Percentiles rank a stretch among this genome's conserved stretches.
phyloP scores from a whole-genome alignment of 2,888 invertebrate genomes.

The Drosophila buzzatii region DNA sequence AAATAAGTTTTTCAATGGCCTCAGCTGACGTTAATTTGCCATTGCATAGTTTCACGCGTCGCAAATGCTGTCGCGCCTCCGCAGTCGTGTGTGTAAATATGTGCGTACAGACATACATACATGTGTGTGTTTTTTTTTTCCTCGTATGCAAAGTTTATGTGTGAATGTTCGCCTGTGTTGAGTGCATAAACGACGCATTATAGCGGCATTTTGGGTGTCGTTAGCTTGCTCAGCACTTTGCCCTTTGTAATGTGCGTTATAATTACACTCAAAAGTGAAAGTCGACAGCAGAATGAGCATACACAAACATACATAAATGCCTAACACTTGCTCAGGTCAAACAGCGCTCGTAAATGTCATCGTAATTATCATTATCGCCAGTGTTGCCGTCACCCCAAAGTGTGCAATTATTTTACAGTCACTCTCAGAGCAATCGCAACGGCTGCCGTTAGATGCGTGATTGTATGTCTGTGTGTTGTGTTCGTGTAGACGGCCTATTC shows the following conservation, averaged over 20 bases:
- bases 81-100: slow-evolving; percentile 8
- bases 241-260: slow-evolving; percentile 23
- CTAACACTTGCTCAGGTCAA: slow-evolving; percentile 18
- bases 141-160: slow-evolving; percentile 16
- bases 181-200: slow-evolving; percentile 33
- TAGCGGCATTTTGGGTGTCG: slow-evolving; percentile 35
- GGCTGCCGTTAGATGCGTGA: slow-evolving; percentile 23
- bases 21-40: slow-evolving; percentile 21
- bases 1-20: slow-evolving; percentile 39
- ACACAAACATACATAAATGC: not conserved
- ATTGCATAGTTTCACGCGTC: slow-evolving; percentile 56
- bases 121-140: not conserved
- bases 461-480: slow-evolving; percentile 17
- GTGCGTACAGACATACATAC: not conserved
- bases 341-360: slow-evolving; percentile 14
- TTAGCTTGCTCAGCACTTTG: slow-evolving; percentile 19
- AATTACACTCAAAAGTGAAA: slow-evolving; percentile 34
- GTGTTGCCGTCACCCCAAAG: slow-evolving; percentile 12
- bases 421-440: slow-evolving; percentile 27
- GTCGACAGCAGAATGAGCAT: slow-evolving; percentile 21
- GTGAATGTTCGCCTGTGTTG: slow-evolving; percentile 23
- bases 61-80: slow-evolving; percentile 15
- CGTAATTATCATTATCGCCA: slow-evolving; percentile 30
- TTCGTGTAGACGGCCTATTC: slow-evolving; percentile 13
- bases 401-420: slow-evolving; percentile 52